Evolutionary conservation across 2,888 invertebrate genomes (phyloP).

Genomic region (Clanis bilineata): DNA sequence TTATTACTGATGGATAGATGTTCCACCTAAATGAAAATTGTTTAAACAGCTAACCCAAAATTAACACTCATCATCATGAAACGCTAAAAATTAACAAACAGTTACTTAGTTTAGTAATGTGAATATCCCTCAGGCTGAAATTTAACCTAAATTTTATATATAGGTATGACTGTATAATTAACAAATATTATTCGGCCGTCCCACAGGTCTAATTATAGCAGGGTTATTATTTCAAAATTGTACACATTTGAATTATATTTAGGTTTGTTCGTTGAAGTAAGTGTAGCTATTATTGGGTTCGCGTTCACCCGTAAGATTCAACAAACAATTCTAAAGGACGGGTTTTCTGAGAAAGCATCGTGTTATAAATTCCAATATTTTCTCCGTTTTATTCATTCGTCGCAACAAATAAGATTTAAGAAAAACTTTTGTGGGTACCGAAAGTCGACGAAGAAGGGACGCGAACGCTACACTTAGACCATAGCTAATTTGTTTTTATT

Average conservation of each 20-base stretch:
- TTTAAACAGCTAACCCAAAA: slow-evolving; percentile 24
- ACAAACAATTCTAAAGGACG: not conserved
- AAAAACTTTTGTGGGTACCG: slow-evolving; percentile 52
- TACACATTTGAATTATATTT: not conserved
- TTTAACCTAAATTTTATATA: not conserved
- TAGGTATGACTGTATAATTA: not conserved
- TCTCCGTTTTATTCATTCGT: slow-evolving; percentile 39
- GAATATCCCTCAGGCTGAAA: not conserved
- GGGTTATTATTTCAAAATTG: not conserved
- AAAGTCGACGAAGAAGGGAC: slow-evolving; percentile 55
- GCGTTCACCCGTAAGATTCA: not conserved
- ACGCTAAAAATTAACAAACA: not conserved
- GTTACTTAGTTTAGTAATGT: not conserved
- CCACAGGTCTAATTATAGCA: not conserved
- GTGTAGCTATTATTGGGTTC: not conserved
- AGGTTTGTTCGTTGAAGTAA: not conserved
- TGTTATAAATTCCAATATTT: slow-evolving; percentile 40
- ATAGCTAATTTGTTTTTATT: slow-evolving; percentile 75
- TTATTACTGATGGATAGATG: slow-evolving; percentile 47
- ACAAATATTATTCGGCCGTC: not conserved
- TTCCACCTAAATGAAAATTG: slow-evolving; percentile 35
- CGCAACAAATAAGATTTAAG: slow-evolving; percentile 60
- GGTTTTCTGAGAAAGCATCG: slow-evolving; percentile 19
- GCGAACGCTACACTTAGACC: slow-evolving; percentile 56
- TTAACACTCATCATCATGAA: slow-evolving; percentile 28